Percentiles rank a stretch among this genome's conserved stretches.
phyloP scores from a whole-genome alignment of 2,113 vertebrate genomes.

The Nothoprocta perdicaria region DNA sequence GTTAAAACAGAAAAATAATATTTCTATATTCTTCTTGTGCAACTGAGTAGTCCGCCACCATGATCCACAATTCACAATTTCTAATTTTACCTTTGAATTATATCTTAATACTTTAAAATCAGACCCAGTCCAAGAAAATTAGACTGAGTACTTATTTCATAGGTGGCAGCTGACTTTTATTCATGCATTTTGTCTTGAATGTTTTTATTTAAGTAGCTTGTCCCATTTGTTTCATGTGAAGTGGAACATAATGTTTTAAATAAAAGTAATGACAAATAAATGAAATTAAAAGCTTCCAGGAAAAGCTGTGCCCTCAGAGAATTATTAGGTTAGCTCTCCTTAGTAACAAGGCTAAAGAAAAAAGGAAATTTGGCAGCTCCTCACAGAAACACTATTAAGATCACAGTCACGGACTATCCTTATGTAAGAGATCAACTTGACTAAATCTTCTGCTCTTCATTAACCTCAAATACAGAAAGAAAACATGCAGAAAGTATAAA shows the following conservation, averaged over 20 bases:
- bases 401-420: constrained; percentile 50
- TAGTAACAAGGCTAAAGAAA: constrained; percentile 47
- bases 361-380: constrained; percentile 53
- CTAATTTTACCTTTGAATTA: neutral
- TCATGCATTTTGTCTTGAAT: neutral
- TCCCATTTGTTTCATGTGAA: constrained; percentile 36
- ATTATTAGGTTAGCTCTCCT: constrained; percentile 65
- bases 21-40: neutral
- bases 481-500: constrained; percentile 51
- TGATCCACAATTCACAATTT: neutral
- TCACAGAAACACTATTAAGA: constrained; percentile 59
- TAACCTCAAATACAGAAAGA: constrained; percentile 58
- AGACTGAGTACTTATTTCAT: neutral
- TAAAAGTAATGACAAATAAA: constrained; percentile 53
- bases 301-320: constrained; percentile 47
- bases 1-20: neutral
- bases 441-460: constrained; percentile 59
- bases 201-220: constrained; percentile 38
- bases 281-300: constrained; percentile 45
- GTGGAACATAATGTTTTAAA: constrained; percentile 45
- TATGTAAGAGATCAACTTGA: constrained; percentile 52
- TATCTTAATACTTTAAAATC: neutral
- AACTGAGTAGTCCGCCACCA: neutral
- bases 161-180: constrained; percentile 2
- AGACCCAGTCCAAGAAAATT: neutral